Percentiles rank a stretch among this genome's conserved stretches.
Conservation (phyloP, 2,888 invertebrate species). For the Rhodophaea formosa region DNA sequence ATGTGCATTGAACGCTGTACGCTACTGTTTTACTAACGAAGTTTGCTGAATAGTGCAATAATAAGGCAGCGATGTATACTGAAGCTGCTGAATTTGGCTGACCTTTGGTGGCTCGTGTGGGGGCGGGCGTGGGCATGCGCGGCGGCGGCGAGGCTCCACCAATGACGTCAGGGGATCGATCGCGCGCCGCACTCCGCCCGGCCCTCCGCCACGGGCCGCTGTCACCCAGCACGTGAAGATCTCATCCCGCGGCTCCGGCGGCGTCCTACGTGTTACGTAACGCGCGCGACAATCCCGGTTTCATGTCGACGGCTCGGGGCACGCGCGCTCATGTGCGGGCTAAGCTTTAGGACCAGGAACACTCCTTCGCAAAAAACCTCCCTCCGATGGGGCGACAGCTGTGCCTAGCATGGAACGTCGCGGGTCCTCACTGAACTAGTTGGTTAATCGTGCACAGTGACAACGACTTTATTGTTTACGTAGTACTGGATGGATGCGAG, state of each 20-base stretch:
- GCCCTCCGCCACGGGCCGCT: slow-evolving; percentile 33
- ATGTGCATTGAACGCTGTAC: background rate
- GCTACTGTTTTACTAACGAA: background rate
- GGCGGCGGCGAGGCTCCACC: slow-evolving; percentile 31
- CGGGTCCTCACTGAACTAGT: slow-evolving; percentile 1
- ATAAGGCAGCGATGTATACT: slow-evolving; percentile 35
- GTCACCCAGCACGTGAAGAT: slow-evolving; percentile 55
- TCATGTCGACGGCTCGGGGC: slow-evolving; percentile 55
- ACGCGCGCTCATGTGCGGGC: slow-evolving; percentile 93
- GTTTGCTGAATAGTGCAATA: background rate
- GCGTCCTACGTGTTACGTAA: slow-evolving; percentile 54
- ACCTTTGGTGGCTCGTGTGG: slow-evolving; percentile 21
- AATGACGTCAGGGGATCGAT: slow-evolving; percentile 73
- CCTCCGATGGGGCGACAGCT: slow-evolving; percentile 97
- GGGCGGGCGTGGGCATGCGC: slow-evolving; percentile 45
- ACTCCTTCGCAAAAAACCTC: slow-evolving; percentile 98
- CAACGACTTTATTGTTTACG: slow-evolving; percentile 4
- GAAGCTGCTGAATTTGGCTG: slow-evolving; percentile 18
- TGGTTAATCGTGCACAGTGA: slow-evolving; percentile 22
- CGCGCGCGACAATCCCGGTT: slow-evolving; percentile 35
- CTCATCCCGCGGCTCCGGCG: slow-evolving; percentile 28
- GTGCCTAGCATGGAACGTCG: slow-evolving; percentile 46
- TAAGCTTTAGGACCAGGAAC: slow-evolving; percentile 97
- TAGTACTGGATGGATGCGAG: background rate
- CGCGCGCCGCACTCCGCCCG: slow-evolving; percentile 37